A percentile compares a stretch with the other conserved stretches of the same genome.
Conservation (phyloP, 2,797 vertebrate species). For the Cyprinella venusta region DNA sequence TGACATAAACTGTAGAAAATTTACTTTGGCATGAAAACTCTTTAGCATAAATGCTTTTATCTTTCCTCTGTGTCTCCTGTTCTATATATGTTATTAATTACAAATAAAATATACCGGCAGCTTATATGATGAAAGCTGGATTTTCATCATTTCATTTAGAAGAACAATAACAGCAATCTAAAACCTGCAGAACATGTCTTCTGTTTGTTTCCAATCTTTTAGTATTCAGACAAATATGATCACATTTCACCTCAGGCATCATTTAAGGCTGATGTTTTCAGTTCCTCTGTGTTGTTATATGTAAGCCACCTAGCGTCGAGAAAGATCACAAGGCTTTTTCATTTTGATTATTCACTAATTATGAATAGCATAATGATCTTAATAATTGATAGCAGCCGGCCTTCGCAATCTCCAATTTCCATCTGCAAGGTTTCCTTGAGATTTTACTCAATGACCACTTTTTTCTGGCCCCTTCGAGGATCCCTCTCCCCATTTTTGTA, state of each 20-base stretch:
- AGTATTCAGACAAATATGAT: not conserved
- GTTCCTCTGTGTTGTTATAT: not conserved
- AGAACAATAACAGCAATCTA: not conserved
- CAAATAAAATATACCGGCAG: not conserved
- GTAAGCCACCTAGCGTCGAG: constrained; percentile 8
- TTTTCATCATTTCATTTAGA: not conserved
- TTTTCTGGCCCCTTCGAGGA: not conserved
- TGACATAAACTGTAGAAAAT: not conserved
- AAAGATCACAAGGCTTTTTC: not conserved
- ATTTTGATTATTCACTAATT: constrained; percentile 10
- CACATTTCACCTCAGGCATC: constrained; percentile 11
- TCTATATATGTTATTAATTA: not conserved
- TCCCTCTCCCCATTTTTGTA: not conserved
- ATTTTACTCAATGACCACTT: not conserved
- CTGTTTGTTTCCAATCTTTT: not conserved
- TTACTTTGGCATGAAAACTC: not conserved
- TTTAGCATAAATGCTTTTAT: not conserved
- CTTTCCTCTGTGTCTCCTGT: not conserved
- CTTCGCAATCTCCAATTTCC: not conserved
- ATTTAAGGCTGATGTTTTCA: constrained; percentile 25
- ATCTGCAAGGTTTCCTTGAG: not conserved
- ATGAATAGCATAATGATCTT: not conserved
- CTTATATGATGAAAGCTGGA: not conserved
- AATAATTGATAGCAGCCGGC: not conserved
- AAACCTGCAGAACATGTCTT: not conserved